Evolutionary conservation across 2,888 invertebrate genomes (phyloP).

Genomic region (Cheilosia grossa): DNA sequence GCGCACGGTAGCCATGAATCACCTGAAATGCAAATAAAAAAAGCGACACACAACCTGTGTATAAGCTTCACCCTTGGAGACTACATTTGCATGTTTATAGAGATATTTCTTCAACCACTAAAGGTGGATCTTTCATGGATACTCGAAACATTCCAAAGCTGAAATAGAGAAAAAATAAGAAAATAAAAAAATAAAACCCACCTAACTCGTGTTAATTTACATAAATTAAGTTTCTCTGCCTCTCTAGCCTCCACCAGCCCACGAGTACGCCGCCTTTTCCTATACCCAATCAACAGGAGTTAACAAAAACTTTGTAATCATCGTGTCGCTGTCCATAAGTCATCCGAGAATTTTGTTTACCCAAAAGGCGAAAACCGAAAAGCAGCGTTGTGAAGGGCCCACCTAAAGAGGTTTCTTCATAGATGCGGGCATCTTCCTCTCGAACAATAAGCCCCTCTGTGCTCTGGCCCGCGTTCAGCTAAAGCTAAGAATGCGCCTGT

Average conservation of each 20-base stretch:
- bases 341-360: slow-evolving; percentile 55
- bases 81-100: slow-evolving; percentile 16
- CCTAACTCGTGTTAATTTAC: slow-evolving; percentile 57
- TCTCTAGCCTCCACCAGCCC: slow-evolving; percentile 42
- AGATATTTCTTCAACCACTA: slow-evolving; percentile 12
- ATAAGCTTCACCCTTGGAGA: slow-evolving; percentile 56
- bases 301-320: slow-evolving; percentile 68
- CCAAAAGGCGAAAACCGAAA: slow-evolving; percentile 19
- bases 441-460: slow-evolving; percentile 28
- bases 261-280: slow-evolving; percentile 30
- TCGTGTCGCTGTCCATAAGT: slow-evolving; percentile 51
- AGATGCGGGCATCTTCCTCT: slow-evolving; percentile 52
- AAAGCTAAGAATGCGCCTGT: slow-evolving; percentile 22
- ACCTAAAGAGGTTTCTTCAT: slow-evolving; percentile 43
- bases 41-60: slow-evolving; percentile 4
- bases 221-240: slow-evolving; percentile 65
- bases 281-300: slow-evolving; percentile 59
- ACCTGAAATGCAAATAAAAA: slow-evolving; percentile 26
- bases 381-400: slow-evolving; percentile 40
- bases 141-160: slow-evolving; percentile 25
- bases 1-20: slow-evolving; percentile 29
- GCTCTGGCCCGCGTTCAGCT: slow-evolving; percentile 7
- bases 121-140: slow-evolving; percentile 52
- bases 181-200: slow-evolving; percentile 20
- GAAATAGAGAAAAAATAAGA: slow-evolving; percentile 23